phyloP scores from a whole-genome alignment of 2,888 invertebrate species.

The Melikaiella ostensackeni region DNA sequence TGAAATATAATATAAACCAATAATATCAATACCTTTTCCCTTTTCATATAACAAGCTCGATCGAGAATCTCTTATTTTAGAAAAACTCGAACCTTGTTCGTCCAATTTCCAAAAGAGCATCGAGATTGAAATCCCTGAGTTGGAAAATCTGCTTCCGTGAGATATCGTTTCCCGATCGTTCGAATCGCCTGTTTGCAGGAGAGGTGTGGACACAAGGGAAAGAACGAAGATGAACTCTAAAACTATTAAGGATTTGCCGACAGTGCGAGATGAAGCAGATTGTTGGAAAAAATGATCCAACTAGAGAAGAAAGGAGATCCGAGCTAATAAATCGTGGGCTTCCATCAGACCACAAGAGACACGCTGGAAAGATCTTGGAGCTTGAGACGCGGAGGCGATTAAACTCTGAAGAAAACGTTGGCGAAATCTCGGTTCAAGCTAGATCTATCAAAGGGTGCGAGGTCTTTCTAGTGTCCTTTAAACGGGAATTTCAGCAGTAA shows the following conservation, averaged over 20 bases:
- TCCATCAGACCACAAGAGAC: constrained; percentile 29
- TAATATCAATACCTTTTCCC: neutral
- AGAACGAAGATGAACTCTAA: constrained; percentile 20
- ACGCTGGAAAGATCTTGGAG: constrained; percentile 16
- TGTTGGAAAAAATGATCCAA: constrained; percentile 30
- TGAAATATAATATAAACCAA: neutral
- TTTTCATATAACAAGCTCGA: neutral
- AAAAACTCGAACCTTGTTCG: constrained; percentile 1
- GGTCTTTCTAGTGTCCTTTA: constrained; percentile 26
- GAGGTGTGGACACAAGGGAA: constrained; percentile 36
- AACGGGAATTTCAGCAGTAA: constrained; percentile 24
- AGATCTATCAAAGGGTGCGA: constrained; percentile 34
- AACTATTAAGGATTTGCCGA: constrained; percentile 31
- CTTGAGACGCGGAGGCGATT: constrained; percentile 13
- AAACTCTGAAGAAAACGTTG: constrained; percentile 31
- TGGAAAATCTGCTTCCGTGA: constrained; percentile 37
- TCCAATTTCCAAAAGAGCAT: constrained; percentile 38
- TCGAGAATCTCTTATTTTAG: neutral
- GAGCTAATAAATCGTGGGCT: constrained; percentile 33
- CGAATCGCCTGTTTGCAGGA: constrained; percentile 29
- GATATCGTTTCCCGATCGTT: constrained; percentile 39
- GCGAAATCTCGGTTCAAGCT: constrained; percentile 12
- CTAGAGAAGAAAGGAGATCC: constrained; percentile 2
- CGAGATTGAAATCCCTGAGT: constrained; percentile 33
- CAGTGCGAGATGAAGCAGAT: constrained; percentile 32